Base-by-base conservation (phyloP, 2,113 vertebrate species). In the Gorsachius goisagi region DNA sequence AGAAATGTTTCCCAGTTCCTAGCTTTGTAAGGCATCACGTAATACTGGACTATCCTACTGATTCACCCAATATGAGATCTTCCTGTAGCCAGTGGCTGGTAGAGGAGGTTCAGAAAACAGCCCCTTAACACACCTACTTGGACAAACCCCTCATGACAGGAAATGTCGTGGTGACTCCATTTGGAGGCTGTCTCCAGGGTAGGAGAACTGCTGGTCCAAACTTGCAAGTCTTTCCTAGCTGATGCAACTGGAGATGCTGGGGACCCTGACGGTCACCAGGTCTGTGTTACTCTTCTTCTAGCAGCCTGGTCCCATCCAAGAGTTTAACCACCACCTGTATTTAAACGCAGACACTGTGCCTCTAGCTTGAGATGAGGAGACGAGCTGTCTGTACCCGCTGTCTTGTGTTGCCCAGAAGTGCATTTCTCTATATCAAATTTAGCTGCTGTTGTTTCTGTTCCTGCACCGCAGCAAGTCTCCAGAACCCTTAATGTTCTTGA, bases 261-360 rank as follows among this genome's bases (percentile, higher is more conserved):
- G 50, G 58, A 37, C 45, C 15, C 1, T 28, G n/a, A 41, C 0
- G 0, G 44, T 47, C 26, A 5, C 22, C 15, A 53, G n/a, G 11
- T 53, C 52, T 49, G 21, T 15, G 8, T 56, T 47, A 49, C n/a
- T 49, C 63, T 55, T 77, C 39, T 39, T 37, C 30, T 44, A 55
- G 50, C 66, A 64, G 39, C 39, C 35, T 45, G 33, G 22, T 82
- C 64, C 56, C 39, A 33, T 41, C 44, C 30, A 52, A 27, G 52
- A 35, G 13, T 30, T 64, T 41, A 47, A 32, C n/a, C 22, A 49
- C 26, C 9, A 9, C n/a, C 63, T 44, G 13, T 55, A 19, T 33
- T 49, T 60, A 60, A 49, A 60, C 0, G 0, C 24, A 66, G 49
- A 22, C 9, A 4, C 41, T 13, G 30, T 21, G 30, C 58, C 58